Evolutionary conservation across 92 coral and sea anemone species (phyloP), one percentile per base, ranked within the genome.

Genomic region (Chrysogorgia sp.): DNA sequence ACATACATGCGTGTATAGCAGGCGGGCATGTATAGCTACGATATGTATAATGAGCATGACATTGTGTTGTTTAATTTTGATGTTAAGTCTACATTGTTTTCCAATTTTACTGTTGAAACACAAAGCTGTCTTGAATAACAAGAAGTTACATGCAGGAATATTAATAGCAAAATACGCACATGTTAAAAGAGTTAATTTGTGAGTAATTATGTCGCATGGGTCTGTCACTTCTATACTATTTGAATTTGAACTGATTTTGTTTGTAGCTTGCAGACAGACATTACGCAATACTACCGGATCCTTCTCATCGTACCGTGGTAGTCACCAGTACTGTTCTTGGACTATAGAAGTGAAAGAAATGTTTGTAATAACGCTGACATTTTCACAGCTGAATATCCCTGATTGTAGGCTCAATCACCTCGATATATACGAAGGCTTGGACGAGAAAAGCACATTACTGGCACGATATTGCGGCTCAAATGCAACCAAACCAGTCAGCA

Each of bases 281-380:
- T 64, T 64, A 8, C 20, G 5, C 26, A 22, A 32, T 14, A 22
- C 15, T 22, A 64, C 33, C 25, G 75, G 75, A n/a, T 34, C 57
- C 10, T 34, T 67, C 26, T 40, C 57, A 43, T 9, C 75, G 21
- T 9, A 7, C 25, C 2, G 41, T 58, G 17, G 25, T 14, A 45
- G 34, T 30, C 29, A 67, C 49, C 75, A 67, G 55, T 67, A 67
- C n/a, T 67, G 75, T 25, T 67, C 75, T 10, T 67, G 75, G 75
- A 34, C 58, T 23, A 67, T 67, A 7, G 49, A 10, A 32, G 55
- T 67, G n/a, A 24, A 25, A 40, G 31, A 40, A 67, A 29, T 8
- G 1, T 19, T 30, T 6, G 26, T 41, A 7, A 47, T 67, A 23
- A 9, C 29, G 8, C 75, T 67, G 0, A 41, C 10, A 1, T 67